Base-by-base conservation (phyloP, 2,888 invertebrate species). In the Lamproptera curius region DNA sequence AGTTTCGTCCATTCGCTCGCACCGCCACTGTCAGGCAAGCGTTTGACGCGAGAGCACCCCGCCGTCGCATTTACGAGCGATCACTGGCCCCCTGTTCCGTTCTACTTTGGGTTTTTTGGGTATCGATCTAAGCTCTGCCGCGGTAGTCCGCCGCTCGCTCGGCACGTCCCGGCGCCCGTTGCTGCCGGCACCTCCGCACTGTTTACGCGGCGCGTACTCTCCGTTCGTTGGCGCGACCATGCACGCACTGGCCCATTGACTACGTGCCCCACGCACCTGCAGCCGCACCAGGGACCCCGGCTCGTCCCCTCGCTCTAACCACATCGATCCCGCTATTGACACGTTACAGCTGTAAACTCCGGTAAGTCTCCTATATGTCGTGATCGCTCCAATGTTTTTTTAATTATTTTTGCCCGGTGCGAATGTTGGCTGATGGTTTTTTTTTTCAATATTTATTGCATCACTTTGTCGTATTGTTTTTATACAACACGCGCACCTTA, bases 151-250 rank as follows among this genome's bases (percentile, higher is more conserved):
- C 70, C 81, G 74, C 70, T 75, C 75, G 78, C 79, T 75, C 81
- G 79, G 76, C 77, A 85, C 83, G 84, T 76, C 84, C 80, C 78
- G 6, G 73, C 75, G 76, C 72, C 85, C 83, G 83, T 81, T 79
- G 80, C 76, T 82, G 76, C 74, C n/a, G n/a, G n/a, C n/a, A n/a
- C n/a, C n/a, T n/a, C n/a, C 76, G 73, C 71, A 71, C 76, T 76
- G 80, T 84, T 82, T 80, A 78, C 81, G 76, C 75, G 79, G 67
- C 67, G 70, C 69, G 70, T 76, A 70, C 61, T 70, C 72, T 67
- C 67, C 68, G 76, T 78, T 70, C 58, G 70, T 68, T 73, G 74
- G 73, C 81, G 84, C 72, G 78, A 82, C 73, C 78, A 77, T 82
- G 82, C 68, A 73, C 73, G 68, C 67, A 68, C 70, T 62, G 63